Conservation (phyloP, 1,140 invertebrate genomes). For the Brachionus calyciflorus region DNA sequence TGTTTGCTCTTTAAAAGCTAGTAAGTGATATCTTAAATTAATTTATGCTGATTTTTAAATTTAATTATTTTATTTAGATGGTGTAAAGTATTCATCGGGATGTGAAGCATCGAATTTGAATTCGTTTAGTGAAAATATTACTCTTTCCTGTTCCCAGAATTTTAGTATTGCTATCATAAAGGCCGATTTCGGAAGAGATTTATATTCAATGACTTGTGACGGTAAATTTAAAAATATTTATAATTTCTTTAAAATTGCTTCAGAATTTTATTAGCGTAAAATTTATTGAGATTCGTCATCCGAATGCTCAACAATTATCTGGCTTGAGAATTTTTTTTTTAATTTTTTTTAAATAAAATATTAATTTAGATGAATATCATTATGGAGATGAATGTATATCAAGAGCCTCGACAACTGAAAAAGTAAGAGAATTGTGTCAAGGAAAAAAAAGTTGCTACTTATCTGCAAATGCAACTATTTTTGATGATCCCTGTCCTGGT, state of each 20-base stretch:
- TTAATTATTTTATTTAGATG: neutral
- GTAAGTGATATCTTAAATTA: neutral
- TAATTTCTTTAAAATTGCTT: neutral
- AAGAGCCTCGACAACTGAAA: neutral
- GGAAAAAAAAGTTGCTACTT: slow-evolving; percentile 27
- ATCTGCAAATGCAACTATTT: slow-evolving; percentile 4
- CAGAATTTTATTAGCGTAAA: no score
- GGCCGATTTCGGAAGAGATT: slow-evolving; percentile 40
- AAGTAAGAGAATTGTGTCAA: slow-evolving; percentile 21
- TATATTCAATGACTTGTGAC: slow-evolving; percentile 40
- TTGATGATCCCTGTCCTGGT: slow-evolving; percentile 29
- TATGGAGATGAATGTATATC: slow-evolving; percentile 6
- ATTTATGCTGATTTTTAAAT: neutral
- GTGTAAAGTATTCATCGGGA: slow-evolving; percentile 8
- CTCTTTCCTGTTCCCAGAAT: slow-evolving; percentile 21
- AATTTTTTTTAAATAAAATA: no score
- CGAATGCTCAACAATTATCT: no score
- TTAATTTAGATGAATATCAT: slow-evolving; percentile 43
- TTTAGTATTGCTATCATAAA: slow-evolving; percentile 39
- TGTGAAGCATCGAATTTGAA: slow-evolving; percentile 20
- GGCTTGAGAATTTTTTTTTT: no score
- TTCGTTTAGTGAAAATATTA: slow-evolving; percentile 8
- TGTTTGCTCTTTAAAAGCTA: slow-evolving; percentile 20
- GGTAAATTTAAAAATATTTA: neutral
- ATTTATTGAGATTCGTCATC: no score